These are phyloP conservation scores for Rhinoraja longicauda DNA, from an alignment of 2,797 vertebrate genomes.

Conservation along the genomic window DNA sequence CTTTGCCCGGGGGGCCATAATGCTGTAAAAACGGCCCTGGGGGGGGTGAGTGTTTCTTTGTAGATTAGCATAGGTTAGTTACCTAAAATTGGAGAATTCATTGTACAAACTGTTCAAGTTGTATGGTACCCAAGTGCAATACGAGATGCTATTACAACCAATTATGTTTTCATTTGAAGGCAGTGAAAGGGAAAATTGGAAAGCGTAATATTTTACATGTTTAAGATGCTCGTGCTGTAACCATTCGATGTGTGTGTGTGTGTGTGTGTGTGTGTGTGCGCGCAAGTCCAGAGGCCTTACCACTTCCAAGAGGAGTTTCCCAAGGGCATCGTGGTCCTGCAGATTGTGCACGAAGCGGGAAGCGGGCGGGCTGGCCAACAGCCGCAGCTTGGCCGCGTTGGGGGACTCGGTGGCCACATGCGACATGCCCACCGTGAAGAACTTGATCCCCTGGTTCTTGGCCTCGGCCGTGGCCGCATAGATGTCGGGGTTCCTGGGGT, in stretches of 20 bases:
- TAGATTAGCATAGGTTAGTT: too few relatives aligned
- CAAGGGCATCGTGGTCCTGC: constrained; percentile 66
- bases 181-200: not conserved
- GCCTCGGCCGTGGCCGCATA: constrained; percentile 77
- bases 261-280: too few relatives aligned
- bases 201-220: not conserved
- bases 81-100: too few relatives aligned
- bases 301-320: constrained; percentile 71
- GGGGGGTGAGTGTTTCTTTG: too few relatives aligned
- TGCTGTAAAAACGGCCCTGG: too few relatives aligned
- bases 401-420: constrained; percentile 67
- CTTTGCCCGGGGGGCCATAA: too few relatives aligned
- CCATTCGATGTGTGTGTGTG: not conserved
- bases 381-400: constrained; percentile 72
- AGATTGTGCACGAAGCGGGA: constrained; percentile 74
- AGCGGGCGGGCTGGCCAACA: constrained; percentile 72
- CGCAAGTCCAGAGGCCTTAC: constrained; percentile 54
- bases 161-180: not conserved
- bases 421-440: constrained; percentile 81
- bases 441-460: constrained; percentile 78
- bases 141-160: too few relatives aligned
- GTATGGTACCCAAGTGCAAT: too few relatives aligned
- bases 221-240: not conserved
- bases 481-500: constrained; percentile 87
- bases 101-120: too few relatives aligned